These are phyloP conservation scores for Paramormyrops hopkinsi DNA, from an alignment of 2,797 vertebrate species.

Conservation along the genomic window DNA sequence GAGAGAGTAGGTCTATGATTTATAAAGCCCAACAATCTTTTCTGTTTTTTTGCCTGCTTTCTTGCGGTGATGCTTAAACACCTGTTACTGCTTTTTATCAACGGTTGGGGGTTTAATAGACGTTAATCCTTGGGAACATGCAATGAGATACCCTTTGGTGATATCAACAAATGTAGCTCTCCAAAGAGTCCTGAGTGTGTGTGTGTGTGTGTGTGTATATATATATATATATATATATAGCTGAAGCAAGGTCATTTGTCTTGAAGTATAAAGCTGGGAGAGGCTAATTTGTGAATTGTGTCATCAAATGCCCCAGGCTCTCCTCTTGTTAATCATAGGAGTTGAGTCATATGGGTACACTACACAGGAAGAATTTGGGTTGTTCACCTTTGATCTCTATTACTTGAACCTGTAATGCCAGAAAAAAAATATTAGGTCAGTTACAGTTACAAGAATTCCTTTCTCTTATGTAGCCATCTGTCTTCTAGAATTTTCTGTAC, in stretches of 20 bases:
- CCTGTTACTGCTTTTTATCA: constrained; percentile 53
- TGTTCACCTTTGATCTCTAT: constrained; percentile 14
- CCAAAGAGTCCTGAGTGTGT: neutral
- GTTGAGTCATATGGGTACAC: neutral
- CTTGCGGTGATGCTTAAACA: constrained; percentile 52
- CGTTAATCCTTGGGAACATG: constrained; percentile 5
- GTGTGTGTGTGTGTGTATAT: too few species aligned
- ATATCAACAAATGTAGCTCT: constrained; percentile 16
- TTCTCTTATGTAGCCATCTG: neutral
- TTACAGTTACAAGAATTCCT: neutral
- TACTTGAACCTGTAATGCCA: neutral
- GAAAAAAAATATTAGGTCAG: neutral
- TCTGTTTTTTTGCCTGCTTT: constrained; percentile 64
- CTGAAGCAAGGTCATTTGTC: neutral
- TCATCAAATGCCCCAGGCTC: neutral
- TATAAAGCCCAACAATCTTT: constrained; percentile 62
- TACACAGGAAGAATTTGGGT: neutral
- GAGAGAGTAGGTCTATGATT: constrained; percentile 71
- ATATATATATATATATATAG: neutral
- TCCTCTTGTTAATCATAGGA: neutral
- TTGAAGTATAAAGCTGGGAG: neutral
- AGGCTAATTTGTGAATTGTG: neutral
- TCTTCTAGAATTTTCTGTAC: neutral
- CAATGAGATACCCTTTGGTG: neutral
- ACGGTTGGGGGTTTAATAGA: constrained; percentile 33